Evolutionary conservation across 2,888 invertebrate genomes (phyloP).

Genomic region (Siphonodentalium dalli): DNA sequence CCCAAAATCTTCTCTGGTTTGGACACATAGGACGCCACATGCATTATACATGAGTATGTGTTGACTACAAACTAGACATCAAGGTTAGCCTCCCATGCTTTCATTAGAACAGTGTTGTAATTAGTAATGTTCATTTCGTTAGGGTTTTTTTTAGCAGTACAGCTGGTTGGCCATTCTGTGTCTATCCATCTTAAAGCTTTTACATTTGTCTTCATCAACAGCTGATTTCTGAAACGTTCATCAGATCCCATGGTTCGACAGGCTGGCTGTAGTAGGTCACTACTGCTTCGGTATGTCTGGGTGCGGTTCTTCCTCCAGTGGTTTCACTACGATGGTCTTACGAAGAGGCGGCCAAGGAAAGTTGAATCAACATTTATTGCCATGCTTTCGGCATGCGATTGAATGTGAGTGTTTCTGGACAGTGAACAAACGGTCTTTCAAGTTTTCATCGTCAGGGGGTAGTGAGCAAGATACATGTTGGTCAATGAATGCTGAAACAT

Average conservation of each 20-base stretch:
- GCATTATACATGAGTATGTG: constrained; percentile 29
- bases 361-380: constrained; percentile 19
- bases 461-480: constrained; percentile 21
- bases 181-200: constrained; percentile 18
- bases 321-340: constrained; percentile 15
- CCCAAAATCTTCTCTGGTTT: constrained; percentile 23
- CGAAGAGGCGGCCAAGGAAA: constrained; percentile 22
- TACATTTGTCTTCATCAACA: constrained; percentile 12
- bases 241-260: constrained; percentile 12
- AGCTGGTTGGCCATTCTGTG: constrained; percentile 27
- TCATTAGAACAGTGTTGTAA: constrained; percentile 19
- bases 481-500: constrained; percentile 20
- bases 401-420: constrained; percentile 30
- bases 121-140: constrained; percentile 8
- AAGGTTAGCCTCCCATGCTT: constrained; percentile 27
- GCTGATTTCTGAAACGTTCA: constrained; percentile 11
- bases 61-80: constrained; percentile 32
- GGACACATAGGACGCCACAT: constrained; percentile 30
- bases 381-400: constrained; percentile 24
- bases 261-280: constrained; percentile 4
- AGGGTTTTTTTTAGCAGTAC: constrained; percentile 13
- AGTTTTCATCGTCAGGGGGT: constrained; percentile 18
- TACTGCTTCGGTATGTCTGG: constrained; percentile 2
- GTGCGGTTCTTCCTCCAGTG: constrained; percentile 3
- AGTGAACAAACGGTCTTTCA: constrained; percentile 7